Percentiles rank a stretch among this genome's conserved stretches.
Evolutionary conservation across 2,888 invertebrate species (phyloP).

Genomic region (Sepioteuthis lessoniana): DNA sequence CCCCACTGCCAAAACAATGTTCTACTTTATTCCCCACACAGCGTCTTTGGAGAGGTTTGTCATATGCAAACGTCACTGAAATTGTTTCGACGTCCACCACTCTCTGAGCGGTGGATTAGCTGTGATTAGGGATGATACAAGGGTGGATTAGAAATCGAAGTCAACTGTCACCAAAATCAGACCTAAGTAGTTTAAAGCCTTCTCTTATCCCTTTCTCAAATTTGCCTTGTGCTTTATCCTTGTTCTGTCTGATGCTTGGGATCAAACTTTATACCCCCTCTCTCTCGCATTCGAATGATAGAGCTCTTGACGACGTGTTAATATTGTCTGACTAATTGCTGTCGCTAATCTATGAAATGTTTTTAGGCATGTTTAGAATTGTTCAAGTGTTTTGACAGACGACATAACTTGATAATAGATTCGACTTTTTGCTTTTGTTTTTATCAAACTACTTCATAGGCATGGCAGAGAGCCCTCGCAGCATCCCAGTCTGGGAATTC

Average conservation of each 20-base stretch:
- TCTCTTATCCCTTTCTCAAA: neutral
- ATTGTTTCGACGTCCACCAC: neutral
- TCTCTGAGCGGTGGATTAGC: neutral
- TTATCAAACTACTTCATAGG: no score
- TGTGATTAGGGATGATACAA: neutral
- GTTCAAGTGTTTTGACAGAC: neutral
- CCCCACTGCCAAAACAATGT: no score
- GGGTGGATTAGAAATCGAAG: neutral
- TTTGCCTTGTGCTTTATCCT: neutral
- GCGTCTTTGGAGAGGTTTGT: neutral
- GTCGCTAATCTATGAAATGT: neutral
- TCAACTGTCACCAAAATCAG: neutral
- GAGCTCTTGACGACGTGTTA: neutral
- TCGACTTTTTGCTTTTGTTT: neutral
- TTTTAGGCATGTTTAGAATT: neutral
- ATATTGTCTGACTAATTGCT: constrained; percentile 1
- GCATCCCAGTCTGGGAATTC: no score
- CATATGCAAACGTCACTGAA: neutral
- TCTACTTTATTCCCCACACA: no score
- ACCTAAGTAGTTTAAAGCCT: neutral
- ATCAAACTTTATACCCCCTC: neutral
- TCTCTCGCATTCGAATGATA: no score
- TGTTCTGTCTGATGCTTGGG: neutral
- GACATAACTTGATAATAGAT: neutral
- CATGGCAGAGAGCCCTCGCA: no score